A percentile compares a stretch with the other conserved stretches of the same genome.
Conservation (phyloP, 2,888 invertebrate species). For the Pemphredon lugubris region DNA sequence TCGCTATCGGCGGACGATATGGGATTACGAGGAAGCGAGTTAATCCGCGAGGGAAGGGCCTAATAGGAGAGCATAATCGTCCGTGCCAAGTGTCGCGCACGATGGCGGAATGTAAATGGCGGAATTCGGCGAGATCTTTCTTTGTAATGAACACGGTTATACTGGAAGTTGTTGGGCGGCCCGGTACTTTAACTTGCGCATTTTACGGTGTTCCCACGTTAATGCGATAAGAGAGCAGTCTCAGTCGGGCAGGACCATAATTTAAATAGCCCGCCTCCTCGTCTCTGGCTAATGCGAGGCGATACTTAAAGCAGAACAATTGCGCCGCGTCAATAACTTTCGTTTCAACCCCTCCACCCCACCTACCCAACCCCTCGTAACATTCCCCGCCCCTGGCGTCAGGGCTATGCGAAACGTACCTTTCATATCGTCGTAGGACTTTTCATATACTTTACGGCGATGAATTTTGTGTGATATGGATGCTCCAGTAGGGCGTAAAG, state of each 20-base stretch:
- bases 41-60: slow-evolving; percentile 23
- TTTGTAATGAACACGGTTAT: slow-evolving; percentile 58
- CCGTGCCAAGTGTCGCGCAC: slow-evolving; percentile 53
- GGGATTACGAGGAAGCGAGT: slow-evolving; percentile 32
- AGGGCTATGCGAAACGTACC: slow-evolving; percentile 1
- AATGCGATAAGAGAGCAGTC: slow-evolving; percentile 65
- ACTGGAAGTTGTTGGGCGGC: slow-evolving; percentile 47
- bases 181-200: slow-evolving; percentile 46
- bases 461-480: not conserved
- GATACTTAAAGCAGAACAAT: slow-evolving; percentile 65
- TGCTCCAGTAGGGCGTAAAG: not conserved
- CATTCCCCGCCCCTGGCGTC: too few species aligned
- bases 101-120: slow-evolving; percentile 61
- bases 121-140: slow-evolving; percentile 62
- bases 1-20: slow-evolving; percentile 31
- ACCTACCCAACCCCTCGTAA: slow-evolving; percentile 7
- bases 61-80: slow-evolving; percentile 28
- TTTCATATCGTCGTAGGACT: slow-evolving; percentile 11
- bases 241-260: slow-evolving; percentile 55
- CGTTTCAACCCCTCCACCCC: slow-evolving; percentile 24
- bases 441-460: not conserved
- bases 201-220: slow-evolving; percentile 63
- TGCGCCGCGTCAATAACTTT: slow-evolving; percentile 41
- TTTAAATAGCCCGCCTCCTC: slow-evolving; percentile 61
- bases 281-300: slow-evolving; percentile 51